phyloP scores from a whole-genome alignment of 1,140 invertebrate genomes.

The Panulirus ornatus region DNA sequence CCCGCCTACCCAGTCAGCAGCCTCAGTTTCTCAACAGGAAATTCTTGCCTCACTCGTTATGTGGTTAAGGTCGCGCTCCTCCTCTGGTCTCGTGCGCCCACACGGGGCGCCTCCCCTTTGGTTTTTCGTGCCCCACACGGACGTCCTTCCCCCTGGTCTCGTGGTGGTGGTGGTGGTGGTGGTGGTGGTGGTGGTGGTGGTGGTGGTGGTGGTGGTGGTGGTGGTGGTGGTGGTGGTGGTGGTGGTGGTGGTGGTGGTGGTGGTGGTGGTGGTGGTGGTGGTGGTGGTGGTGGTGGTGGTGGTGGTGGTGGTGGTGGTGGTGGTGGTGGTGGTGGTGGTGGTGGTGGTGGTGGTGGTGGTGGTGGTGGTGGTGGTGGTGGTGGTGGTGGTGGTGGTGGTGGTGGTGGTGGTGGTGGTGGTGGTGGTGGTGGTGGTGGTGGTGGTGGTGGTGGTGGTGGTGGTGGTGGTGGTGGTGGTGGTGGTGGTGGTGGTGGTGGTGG shows the following conservation, averaged over 20 bases:
- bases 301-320: neutral
- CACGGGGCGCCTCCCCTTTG: too few relatives aligned
- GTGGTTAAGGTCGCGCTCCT: too few relatives aligned
- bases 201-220: neutral
- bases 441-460: neutral
- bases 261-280: neutral
- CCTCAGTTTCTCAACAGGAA: too few relatives aligned
- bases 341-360: neutral
- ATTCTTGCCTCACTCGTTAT: too few relatives aligned
- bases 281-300: neutral
- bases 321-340: conserved; percentile 7
- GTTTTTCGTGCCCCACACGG: too few relatives aligned
- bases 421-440: conserved; percentile 4
- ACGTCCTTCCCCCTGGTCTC: too few relatives aligned
- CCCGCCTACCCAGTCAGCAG: too few relatives aligned
- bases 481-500: neutral
- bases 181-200: neutral
- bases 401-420: neutral
- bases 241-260: neutral
- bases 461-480: neutral
- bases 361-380: neutral
- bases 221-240: neutral
- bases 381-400: neutral
- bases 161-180: neutral
- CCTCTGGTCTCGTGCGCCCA: too few relatives aligned